Evolutionary conservation across 2,888 invertebrate species (phyloP), one percentile per base, ranked within the genome.

Genomic region (Sinopyrophorus schimmeli): DNA sequence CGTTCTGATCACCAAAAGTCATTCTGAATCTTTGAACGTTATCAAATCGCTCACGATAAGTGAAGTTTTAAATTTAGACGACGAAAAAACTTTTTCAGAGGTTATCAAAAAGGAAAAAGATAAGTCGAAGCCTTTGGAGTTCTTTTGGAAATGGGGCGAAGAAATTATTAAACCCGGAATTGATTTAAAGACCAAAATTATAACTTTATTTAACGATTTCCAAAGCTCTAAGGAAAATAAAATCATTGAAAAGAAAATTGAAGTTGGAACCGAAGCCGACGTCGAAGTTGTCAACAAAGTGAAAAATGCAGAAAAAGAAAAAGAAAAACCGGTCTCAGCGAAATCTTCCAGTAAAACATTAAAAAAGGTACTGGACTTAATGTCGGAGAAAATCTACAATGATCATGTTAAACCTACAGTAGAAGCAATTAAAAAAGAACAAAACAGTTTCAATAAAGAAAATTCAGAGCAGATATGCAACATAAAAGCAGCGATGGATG

Each of bases 101-200:
- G n/a, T n/a, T n/a, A n/a, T n/a, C n/a, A n/a, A n/a, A n/a, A n/a
- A n/a, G n/a, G 14, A 30, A 42, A n/a, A n/a, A n/a, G n/a, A n/a
- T n/a, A 35, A 37, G 48, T 21, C 6, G 11, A 42, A 18, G 16
- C 38, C 9, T n/a, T 41, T 44, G 1, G 50, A 58, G 15, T 34
- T 26, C 27, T 54, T 67, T 30, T 69, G 67, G 67, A 65, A 59
- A 44, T 71, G 71, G 71, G 69, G 70, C 1, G 66, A 65, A 40
- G 71, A 71, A 44, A 56, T 71, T 16, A 44, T 71, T 24, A 65
- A 60, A 47, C 70, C 71, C 1, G 71, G 71, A 1, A 60, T 68
- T 6, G 71, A 71, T 51, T 53, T 71, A 15, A 71, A 69, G 47
- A 67, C 65, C 17, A 68, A 68, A 58, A 66, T 72, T 4, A 41